Conservation (phyloP, 2,113 vertebrate genomes). For the Callaeas wilsoni region DNA sequence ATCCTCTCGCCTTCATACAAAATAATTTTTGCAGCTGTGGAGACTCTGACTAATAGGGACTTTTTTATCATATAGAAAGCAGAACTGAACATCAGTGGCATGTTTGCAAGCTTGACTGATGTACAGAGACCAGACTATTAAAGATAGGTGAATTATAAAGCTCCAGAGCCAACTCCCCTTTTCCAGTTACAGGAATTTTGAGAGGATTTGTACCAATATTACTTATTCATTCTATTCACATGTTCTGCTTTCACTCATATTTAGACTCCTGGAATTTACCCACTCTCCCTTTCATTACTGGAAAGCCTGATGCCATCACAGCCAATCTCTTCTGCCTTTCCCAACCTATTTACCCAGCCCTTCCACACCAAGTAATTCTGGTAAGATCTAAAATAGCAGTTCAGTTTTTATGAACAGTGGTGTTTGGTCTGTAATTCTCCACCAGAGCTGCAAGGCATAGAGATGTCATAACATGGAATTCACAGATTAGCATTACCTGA, state of each 20-base stretch:
- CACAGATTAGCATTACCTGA: neutral
- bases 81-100: neutral
- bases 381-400: neutral
- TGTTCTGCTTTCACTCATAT: neutral
- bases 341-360: neutral
- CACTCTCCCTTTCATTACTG: neutral
- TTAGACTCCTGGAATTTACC: neutral
- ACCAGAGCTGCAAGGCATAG: neutral
- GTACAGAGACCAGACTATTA: neutral
- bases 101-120: slow-evolving; percentile 5
- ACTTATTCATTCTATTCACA: neutral
- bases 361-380: neutral
- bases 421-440: neutral
- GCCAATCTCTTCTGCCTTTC: neutral
- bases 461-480: neutral
- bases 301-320: neutral
- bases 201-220: neutral
- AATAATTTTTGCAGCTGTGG: slow-evolving; percentile 8
- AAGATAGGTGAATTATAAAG: neutral
- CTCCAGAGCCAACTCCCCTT: neutral
- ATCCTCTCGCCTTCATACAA: neutral
- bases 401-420: neutral
- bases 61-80: slow-evolving; percentile 9
- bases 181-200: neutral
- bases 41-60: neutral